Base-by-base conservation (phyloP, 64 coral and sea anemone species). In the Montipora sp. region DNA sequence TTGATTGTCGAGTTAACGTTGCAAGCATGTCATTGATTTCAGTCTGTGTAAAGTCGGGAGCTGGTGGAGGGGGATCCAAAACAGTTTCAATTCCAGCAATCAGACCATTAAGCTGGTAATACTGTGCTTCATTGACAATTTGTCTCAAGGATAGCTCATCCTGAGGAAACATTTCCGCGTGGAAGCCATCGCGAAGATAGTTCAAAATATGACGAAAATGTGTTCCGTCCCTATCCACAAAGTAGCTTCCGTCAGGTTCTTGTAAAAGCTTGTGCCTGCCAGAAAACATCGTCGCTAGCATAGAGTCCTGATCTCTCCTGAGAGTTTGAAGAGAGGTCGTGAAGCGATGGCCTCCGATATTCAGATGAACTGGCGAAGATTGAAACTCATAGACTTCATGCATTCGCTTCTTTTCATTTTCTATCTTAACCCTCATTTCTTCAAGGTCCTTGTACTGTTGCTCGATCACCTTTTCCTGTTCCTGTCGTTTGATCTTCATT, bases 201-300 rank as follows among this genome's bases (percentile, higher is more conserved):
- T 99, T 99, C 14, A 99, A 90, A 83, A 99, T 94, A 44, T 99
- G 89, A 51, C 98, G 88, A 53, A 99, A 99, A 53, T 99, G 87
- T 0, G 98, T 99, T 13, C 98, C 98, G 75, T 99, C 98, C 73
- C 98, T 91, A 60, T 99, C 98, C 45, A 99, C 67, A 91, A 99
- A 99, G 76, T 96, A 99, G 75, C 90, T 92, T 3, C 92, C 94
- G 75, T 99, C 98, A 36, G 59, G 78, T 79, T 93, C 92, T 73
- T 88, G 46, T 22, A 92, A 46, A 18, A 99, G 80, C 49, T 96
- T 78, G 51, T 96, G 94, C 36, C 98, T 91, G 53, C 98, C 98
- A 71, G 98, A 99, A 92, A 99, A 99, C 98, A 99, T 99, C 4
- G 87, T 90, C 4, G 94, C 94, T 19, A 99, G 80, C 98, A 99